Conservation (phyloP, 2,113 vertebrate genomes). For the Rallus limicola region DNA sequence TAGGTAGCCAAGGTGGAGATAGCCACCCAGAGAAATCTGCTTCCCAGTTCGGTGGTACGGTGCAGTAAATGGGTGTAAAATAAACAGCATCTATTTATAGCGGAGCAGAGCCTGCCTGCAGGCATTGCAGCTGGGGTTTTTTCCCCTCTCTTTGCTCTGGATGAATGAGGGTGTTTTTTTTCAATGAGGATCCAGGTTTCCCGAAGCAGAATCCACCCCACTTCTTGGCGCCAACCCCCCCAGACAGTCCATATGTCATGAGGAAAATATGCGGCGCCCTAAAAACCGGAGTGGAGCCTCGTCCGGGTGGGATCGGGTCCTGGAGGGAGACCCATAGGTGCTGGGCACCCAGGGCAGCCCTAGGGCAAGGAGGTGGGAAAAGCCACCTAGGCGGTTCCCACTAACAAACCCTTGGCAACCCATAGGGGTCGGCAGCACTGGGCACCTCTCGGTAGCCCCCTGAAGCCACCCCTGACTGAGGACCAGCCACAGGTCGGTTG, state of each 20-base stretch:
- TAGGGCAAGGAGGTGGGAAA: neutral
- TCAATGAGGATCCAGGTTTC: constrained; percentile 38
- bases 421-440: neutral
- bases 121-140: neutral
- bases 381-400: neutral
- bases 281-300: constrained; percentile 55
- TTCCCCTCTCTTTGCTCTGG: neutral
- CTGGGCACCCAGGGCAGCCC: neutral
- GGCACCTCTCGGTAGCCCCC: neutral
- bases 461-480: neutral
- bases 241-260: constrained; percentile 68
- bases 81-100: constrained; percentile 13
- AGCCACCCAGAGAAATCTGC: neutral
- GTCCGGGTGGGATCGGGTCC: neutral
- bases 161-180: neutral
- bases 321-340: neutral
- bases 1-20: neutral
- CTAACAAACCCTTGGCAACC: neutral
- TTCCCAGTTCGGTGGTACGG: neutral
- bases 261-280: constrained; percentile 70
- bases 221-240: constrained; percentile 62
- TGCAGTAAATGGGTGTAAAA: neutral
- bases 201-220: constrained; percentile 50
- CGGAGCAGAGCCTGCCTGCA: neutral
- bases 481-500: neutral